Conservation (phyloP, 2,113 vertebrate species). For the Tragelaphus scriptus region DNA sequence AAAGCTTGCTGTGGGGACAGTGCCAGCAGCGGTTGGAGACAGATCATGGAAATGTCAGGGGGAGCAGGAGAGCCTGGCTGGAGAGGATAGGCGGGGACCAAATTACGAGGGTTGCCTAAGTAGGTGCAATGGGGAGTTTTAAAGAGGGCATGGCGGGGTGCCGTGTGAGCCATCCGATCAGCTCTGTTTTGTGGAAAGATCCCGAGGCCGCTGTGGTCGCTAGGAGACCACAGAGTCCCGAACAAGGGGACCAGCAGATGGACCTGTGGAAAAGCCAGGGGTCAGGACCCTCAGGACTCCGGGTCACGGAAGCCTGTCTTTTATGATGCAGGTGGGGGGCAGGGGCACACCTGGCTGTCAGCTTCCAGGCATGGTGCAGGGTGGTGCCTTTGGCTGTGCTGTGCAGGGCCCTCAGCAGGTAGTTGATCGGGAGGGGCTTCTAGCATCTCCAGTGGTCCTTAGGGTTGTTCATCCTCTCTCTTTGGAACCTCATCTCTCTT, state of each 20-base stretch:
- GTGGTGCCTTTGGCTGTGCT: neutral
- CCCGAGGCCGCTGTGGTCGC: neutral
- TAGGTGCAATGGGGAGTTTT: neutral
- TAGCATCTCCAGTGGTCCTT: neutral
- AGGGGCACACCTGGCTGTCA: neutral
- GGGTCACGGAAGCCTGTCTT: neutral
- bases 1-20: neutral
- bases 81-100: neutral
- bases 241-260: neutral
- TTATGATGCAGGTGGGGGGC: neutral
- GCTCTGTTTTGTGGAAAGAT: neutral
- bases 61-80: neutral
- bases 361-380: neutral
- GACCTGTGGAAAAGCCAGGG: neutral
- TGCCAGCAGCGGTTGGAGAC: neutral
- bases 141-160: neutral
- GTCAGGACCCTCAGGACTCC: accelerated
- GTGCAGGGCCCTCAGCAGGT: neutral
- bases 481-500: neutral
- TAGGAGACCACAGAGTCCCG: neutral
- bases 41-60: neutral
- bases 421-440: neutral
- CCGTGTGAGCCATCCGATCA: accelerated
- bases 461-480: neutral
- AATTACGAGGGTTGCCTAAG: neutral